A percentile compares a stretch with the other conserved stretches of the same genome.
Conservation (phyloP, 2,888 invertebrate genomes). For the Anthoptus insignis region DNA sequence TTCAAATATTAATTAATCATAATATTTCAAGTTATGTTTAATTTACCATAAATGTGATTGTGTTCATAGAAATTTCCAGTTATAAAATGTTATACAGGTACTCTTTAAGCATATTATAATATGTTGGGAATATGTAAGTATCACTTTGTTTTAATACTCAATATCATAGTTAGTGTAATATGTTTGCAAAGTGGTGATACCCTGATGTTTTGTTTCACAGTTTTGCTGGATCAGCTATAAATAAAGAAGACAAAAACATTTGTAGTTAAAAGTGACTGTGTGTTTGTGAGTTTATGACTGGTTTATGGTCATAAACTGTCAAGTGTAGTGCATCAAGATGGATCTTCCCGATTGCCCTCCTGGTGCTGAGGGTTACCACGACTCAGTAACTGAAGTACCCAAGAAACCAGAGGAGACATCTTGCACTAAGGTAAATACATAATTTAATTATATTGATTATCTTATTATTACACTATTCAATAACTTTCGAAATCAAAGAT, state of each 20-base stretch:
- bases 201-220: conserved; percentile 48
- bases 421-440: conserved; percentile 82
- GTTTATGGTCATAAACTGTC: conserved; percentile 74
- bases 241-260: conserved; percentile 34
- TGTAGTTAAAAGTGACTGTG: conserved; percentile 48
- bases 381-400: conserved; percentile 73
- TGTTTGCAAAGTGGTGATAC: conserved; percentile 21
- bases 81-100: conserved; percentile 21
- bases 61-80: conserved; percentile 5
- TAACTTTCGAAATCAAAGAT: no score
- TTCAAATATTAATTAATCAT: no score
- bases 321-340: conserved; percentile 83
- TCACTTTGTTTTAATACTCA: conserved; percentile 38
- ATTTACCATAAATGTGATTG: conserved; percentile 9
- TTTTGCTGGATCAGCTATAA: conserved; percentile 45
- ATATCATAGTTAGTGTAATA: conserved; percentile 20
- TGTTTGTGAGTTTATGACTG: conserved; percentile 66
- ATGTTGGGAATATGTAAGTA: conserved; percentile 45
- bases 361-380: conserved; percentile 81
- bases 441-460: conserved; percentile 28
- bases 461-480: neutral
- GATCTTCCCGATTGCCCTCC: conserved; percentile 83
- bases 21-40: neutral
- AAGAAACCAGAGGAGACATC: conserved; percentile 63
- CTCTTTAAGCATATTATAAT: conserved; percentile 25